Evolutionary conservation across 37 sponge, comb jelly and placozoan species (phyloP).

Genomic region (Halisarca cf. caerulea): DNA sequence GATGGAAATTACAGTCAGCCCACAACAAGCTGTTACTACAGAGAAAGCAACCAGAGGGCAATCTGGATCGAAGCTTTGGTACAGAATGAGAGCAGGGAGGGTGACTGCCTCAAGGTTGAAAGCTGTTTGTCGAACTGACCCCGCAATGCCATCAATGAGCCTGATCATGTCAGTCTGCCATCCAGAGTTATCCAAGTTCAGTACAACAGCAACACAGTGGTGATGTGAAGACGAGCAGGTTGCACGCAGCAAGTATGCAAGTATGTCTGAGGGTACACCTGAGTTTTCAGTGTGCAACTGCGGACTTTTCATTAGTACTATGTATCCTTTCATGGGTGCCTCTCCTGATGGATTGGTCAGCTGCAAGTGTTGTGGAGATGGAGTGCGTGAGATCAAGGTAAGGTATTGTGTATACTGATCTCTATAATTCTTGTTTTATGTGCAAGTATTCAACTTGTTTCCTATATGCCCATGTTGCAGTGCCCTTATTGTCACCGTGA

Average conservation of each 20-base stretch:
- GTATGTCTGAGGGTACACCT: neutral
- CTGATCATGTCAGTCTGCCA: constrained; percentile 58
- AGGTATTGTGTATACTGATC: neutral
- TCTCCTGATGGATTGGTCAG: constrained; percentile 63
- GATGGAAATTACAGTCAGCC: constrained; percentile 16
- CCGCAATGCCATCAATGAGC: constrained; percentile 36
- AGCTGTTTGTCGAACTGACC: constrained; percentile 42
- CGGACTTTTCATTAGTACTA: constrained; percentile 44
- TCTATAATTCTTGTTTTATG: neutral
- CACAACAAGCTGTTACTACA: constrained; percentile 14
- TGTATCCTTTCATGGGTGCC: constrained; percentile 58
- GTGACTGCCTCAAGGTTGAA: constrained; percentile 68
- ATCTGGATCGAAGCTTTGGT: constrained; percentile 46
- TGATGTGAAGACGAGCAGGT: constrained; percentile 57
- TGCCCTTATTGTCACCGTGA: constrained; percentile 53
- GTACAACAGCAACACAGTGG: constrained; percentile 48
- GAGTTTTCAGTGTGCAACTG: constrained; percentile 13
- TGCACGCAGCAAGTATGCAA: constrained; percentile 29
- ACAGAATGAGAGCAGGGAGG: constrained; percentile 50
- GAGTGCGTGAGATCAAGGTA: constrained; percentile 57
- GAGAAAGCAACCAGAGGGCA: constrained; percentile 54
- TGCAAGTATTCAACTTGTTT: neutral
- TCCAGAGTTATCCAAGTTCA: constrained; percentile 57
- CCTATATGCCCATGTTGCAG: constrained; percentile 1
- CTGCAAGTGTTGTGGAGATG: constrained; percentile 62